Percentiles rank a stretch among this genome's conserved stretches.
These are phyloP conservation scores for Drosophila ogumai DNA, from an alignment of 1,140 invertebrate species.

Conservation along the genomic window DNA sequence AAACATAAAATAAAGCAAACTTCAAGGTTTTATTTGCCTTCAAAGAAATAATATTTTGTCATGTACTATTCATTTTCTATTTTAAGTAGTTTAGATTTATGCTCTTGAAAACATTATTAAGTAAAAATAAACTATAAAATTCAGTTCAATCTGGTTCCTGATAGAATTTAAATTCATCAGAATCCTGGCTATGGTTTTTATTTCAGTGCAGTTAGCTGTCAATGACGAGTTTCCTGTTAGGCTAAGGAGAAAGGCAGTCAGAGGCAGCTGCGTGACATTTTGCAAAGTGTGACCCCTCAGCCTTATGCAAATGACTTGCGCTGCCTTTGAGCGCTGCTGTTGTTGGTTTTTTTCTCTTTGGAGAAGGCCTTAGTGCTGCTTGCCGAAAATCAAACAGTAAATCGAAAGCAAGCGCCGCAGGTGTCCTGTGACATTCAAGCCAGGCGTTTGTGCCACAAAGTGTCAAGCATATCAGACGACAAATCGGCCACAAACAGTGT, in stretches of 20 bases:
- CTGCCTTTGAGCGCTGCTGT: slow-evolving; percentile 19
- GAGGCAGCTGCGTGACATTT: slow-evolving; percentile 25
- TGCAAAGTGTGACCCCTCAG: slow-evolving; percentile 13
- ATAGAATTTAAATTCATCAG: too few relatives aligned
- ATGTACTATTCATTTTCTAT: rapidly evolving
- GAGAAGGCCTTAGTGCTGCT: slow-evolving; percentile 2
- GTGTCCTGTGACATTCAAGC: slow-evolving; percentile 23
- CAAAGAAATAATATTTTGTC: not conserved
- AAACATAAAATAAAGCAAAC: not conserved
- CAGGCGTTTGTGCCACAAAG: slow-evolving; percentile 19
- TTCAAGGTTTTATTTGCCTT: not conserved
- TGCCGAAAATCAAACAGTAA: slow-evolving; percentile 37
- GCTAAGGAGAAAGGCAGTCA: not conserved
- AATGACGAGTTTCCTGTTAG: slow-evolving; percentile 4
- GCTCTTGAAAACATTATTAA: too few relatives aligned
- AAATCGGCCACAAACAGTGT: slow-evolving; percentile 40
- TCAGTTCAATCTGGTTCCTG: too few relatives aligned
- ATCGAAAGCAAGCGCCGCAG: slow-evolving; percentile 38
- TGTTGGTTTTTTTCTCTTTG: not conserved
- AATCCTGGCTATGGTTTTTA: not conserved
- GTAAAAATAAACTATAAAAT: not conserved
- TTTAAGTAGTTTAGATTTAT: not conserved
- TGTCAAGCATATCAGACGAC: slow-evolving; percentile 39
- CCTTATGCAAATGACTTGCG: slow-evolving; percentile 39
- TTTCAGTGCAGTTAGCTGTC: not conserved